Percentiles rank a stretch among this genome's conserved stretches.
phyloP scores from a whole-genome alignment of 2,797 vertebrate species.

The Rhodeus uyekii region DNA sequence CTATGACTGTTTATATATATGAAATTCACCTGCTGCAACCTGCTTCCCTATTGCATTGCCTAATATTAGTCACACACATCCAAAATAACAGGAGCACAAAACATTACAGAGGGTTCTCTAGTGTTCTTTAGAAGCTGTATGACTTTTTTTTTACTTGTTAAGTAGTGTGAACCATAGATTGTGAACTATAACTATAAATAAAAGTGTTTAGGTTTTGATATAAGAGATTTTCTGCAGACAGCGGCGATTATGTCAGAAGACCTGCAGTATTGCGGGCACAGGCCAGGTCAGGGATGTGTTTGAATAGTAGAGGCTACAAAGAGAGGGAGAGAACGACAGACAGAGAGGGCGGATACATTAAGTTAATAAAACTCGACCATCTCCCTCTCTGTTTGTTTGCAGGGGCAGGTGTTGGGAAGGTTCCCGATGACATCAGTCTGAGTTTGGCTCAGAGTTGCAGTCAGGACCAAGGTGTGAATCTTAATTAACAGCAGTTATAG shows the following conservation, averaged over 20 bases:
- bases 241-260: slow-evolving; percentile 27
- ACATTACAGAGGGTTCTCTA: not conserved
- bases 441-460: slow-evolving; percentile 95
- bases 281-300: slow-evolving; percentile 1
- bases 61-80: not conserved
- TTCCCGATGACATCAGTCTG: slow-evolving; percentile 93
- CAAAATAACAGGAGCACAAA: not conserved
- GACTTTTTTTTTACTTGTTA: slow-evolving; percentile 2
- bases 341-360: slow-evolving; percentile 21
- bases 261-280: slow-evolving; percentile 12
- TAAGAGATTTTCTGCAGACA: slow-evolving; percentile 16
- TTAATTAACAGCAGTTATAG: not conserved
- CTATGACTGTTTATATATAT: not conserved
- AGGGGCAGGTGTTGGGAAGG: slow-evolving; percentile 88
- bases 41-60: not conserved
- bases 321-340: slow-evolving; percentile 14
- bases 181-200: slow-evolving; percentile 19
- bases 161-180: slow-evolving; percentile 1
- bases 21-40: not conserved
- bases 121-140: not conserved
- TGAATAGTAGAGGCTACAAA: slow-evolving; percentile 16
- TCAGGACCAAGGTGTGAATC: slow-evolving; percentile 87
- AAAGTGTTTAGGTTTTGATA: slow-evolving; percentile 1
- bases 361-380: slow-evolving; percentile 41
- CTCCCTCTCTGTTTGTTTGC: slow-evolving; percentile 18